These are phyloP conservation scores for Apotomis betuletana DNA, from an alignment of 2,888 invertebrate genomes.

Conservation along the genomic window DNA sequence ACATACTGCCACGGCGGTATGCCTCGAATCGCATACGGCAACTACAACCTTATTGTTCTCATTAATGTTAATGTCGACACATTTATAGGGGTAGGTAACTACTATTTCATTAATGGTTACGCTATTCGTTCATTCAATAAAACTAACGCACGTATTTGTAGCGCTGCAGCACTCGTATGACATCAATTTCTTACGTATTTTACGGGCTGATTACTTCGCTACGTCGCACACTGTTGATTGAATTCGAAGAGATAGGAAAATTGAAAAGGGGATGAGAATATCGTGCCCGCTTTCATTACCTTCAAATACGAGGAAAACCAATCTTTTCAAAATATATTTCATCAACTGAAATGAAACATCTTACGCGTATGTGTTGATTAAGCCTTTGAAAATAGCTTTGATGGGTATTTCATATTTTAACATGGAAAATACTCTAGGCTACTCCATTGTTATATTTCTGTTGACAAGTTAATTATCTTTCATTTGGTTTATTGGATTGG, in stretches of 20 bases:
- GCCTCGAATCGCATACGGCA: background rate
- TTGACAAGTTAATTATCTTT: slow-evolving; percentile 2
- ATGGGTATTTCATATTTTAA: no score
- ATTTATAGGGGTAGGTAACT: background rate
- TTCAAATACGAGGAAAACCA: slow-evolving; percentile 5
- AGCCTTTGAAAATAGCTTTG: background rate
- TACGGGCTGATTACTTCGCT: slow-evolving; percentile 8
- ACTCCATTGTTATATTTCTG: background rate
- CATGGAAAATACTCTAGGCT: no score
- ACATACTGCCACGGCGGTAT: background rate
- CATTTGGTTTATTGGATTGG: background rate
- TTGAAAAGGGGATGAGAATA: slow-evolving; percentile 20
- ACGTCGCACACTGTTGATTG: slow-evolving; percentile 20
- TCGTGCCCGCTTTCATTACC: slow-evolving; percentile 6
- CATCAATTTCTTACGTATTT: slow-evolving; percentile 6
- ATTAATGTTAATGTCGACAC: slow-evolving; percentile 15
- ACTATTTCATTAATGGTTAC: slow-evolving; percentile 12
- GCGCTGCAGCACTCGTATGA: background rate
- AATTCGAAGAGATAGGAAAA: slow-evolving; percentile 16
- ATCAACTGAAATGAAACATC: background rate
- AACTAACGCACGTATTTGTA: slow-evolving; percentile 1
- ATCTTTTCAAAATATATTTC: background rate
- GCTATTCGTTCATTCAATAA: slow-evolving; percentile 1
- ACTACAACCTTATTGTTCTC: slow-evolving; percentile 8
- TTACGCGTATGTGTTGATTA: background rate